These are phyloP conservation scores for Sphecodes monilicornis DNA, from an alignment of 2,888 invertebrate species.

Conservation along the genomic window DNA sequence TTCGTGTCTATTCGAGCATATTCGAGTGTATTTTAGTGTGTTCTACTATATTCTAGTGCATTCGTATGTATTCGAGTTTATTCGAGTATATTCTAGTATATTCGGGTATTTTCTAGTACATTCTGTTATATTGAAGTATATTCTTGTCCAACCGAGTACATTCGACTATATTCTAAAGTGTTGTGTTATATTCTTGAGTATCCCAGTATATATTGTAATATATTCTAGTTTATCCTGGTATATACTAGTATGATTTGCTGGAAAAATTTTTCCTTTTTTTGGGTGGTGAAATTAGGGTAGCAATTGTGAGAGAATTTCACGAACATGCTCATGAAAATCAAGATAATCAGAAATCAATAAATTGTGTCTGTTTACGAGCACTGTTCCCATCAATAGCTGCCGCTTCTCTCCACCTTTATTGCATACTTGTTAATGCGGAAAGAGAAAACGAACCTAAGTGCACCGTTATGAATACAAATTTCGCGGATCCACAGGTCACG, in stretches of 20 bases:
- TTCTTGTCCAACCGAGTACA: neutral
- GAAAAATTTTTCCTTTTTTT: no score
- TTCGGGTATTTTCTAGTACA: neutral
- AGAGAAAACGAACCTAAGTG: conserved; percentile 3
- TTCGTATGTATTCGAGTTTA: no score
- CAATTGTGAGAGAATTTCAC: neutral
- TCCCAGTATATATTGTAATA: no score
- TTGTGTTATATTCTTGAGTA: neutral
- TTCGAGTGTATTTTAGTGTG: neutral
- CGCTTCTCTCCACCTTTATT: neutral
- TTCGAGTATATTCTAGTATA: neutral
- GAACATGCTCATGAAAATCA: neutral
- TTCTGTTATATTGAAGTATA: neutral
- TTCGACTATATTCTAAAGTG: neutral
- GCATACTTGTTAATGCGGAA: neutral
- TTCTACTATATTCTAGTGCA: neutral
- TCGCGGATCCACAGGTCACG: neutral
- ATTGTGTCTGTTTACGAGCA: neutral
- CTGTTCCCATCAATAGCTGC: neutral
- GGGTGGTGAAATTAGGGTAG: neutral
- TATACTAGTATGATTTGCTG: no score
- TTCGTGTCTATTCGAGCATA: neutral
- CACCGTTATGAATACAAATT: conserved; percentile 29
- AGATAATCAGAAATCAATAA: neutral
- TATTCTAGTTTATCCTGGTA: neutral